Percentiles rank a stretch among this genome's conserved stretches.
Evolutionary conservation across 1,140 invertebrate species (phyloP).

Genomic region (Metaphire vulgaris): DNA sequence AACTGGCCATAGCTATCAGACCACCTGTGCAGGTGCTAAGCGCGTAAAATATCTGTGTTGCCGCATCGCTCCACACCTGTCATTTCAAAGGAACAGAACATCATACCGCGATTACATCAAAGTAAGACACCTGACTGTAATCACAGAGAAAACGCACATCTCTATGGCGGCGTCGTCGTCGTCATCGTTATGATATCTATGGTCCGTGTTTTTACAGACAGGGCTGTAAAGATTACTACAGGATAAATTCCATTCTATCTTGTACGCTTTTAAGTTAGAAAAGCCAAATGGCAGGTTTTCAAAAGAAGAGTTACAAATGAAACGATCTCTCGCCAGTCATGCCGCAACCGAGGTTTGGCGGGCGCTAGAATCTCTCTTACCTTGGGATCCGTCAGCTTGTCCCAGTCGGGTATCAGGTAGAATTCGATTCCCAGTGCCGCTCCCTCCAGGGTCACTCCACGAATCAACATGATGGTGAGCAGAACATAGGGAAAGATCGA

Average conservation of each 20-base stretch:
- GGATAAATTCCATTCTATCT: not conserved
- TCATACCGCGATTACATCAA: not conserved
- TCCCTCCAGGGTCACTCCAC: constrained; percentile 26
- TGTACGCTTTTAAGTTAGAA: not conserved
- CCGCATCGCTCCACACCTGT: constrained; percentile 71
- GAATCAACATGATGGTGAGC: constrained; percentile 27
- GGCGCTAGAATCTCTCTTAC: constrained; percentile 32
- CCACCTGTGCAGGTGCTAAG: constrained; percentile 48
- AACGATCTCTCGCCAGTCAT: too few species aligned
- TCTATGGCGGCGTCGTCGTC: too few species aligned
- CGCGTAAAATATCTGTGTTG: constrained; percentile 73
- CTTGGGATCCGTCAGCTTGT: constrained; percentile 37
- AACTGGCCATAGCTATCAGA: constrained; percentile 45
- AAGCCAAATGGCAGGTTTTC: not conserved
- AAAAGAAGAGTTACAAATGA: too few species aligned
- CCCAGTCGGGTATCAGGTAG: constrained; percentile 36
- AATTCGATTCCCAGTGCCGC: constrained; percentile 29
- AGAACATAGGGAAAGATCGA: constrained; percentile 31
- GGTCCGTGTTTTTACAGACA: too few species aligned
- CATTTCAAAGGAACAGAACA: not conserved
- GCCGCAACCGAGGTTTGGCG: too few species aligned
- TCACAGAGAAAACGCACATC: too few species aligned
- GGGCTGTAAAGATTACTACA: too few species aligned
- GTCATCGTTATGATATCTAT: too few species aligned
- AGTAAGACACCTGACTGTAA: too few species aligned